phyloP scores from a whole-genome alignment of 2,113 vertebrate species.

The Bubo scandiacus region DNA sequence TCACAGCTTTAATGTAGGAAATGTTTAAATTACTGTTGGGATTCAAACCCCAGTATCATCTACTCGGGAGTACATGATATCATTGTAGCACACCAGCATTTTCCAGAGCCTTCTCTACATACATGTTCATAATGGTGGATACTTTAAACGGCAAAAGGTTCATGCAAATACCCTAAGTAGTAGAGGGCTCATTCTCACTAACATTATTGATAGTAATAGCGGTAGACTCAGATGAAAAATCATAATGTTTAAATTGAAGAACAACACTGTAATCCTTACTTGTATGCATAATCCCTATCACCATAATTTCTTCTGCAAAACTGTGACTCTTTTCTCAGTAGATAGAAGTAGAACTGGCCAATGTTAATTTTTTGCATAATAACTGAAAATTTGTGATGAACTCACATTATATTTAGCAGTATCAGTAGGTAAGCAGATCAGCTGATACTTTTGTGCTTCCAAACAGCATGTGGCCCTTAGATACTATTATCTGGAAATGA shows the following conservation, averaged over 20 bases:
- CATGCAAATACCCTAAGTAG: background rate
- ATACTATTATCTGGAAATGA: background rate
- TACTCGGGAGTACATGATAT: background rate
- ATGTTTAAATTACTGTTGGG: background rate
- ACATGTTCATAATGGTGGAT: background rate
- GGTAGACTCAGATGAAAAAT: background rate
- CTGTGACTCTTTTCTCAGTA: background rate
- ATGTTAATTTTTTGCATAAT: background rate
- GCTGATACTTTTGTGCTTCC: background rate
- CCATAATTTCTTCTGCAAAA: background rate
- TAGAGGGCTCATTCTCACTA: background rate
- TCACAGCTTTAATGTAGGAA: background rate
- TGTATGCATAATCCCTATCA: background rate
- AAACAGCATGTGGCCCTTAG: background rate
- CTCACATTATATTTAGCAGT: background rate
- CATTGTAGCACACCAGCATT: background rate
- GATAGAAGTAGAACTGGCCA: background rate
- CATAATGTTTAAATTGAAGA: background rate
- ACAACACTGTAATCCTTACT: background rate
- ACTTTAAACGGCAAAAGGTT: background rate
- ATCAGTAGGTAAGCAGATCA: background rate
- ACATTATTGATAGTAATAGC: background rate
- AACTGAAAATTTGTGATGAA: background rate
- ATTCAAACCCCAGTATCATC: background rate
- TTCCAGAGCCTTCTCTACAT: background rate